These are phyloP conservation scores for Paraplagusia blochii DNA, from an alignment of 2,113 vertebrate species.

Conservation along the genomic window DNA sequence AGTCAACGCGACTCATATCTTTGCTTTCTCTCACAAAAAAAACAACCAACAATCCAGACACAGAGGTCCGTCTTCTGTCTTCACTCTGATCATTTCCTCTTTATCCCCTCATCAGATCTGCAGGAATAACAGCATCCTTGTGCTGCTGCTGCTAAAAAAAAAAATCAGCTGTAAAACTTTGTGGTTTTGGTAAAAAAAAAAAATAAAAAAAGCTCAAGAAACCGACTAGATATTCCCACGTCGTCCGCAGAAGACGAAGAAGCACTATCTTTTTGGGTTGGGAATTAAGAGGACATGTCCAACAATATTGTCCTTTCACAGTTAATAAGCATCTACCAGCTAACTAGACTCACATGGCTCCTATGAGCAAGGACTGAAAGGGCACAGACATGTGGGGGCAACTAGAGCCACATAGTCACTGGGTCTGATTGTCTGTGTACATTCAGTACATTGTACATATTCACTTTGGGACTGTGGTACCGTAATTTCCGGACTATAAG, in stretches of 20 bases:
- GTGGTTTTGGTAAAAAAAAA: not conserved
- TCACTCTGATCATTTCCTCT: not conserved
- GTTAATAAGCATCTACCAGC: slow-evolving; percentile 60
- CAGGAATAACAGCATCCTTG: not conserved
- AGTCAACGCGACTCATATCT: slow-evolving; percentile 19
- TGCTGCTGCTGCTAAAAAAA: slow-evolving; percentile 13
- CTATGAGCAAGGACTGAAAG: slow-evolving; percentile 30
- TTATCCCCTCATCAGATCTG: not conserved
- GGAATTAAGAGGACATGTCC: slow-evolving; percentile 32
- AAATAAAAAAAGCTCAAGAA: not conserved
- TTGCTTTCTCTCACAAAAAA: slow-evolving; percentile 30
- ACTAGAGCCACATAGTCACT: slow-evolving; percentile 27
- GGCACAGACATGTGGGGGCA: slow-evolving; percentile 28
- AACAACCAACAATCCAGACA: slow-evolving; percentile 37
- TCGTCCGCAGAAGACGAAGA: slow-evolving; percentile 3
- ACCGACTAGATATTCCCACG: not conserved
- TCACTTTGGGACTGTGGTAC: too few relatives aligned
- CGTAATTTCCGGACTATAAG: too few relatives aligned
- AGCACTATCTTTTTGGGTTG: slow-evolving; percentile 12
- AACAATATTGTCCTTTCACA: slow-evolving; percentile 69
- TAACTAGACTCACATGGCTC: slow-evolving; percentile 75
- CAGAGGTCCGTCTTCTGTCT: not conserved
- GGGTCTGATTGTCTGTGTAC: slow-evolving; percentile 41
- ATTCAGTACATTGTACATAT: slow-evolving; percentile 18
- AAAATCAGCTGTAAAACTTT: slow-evolving; percentile 17